Evolutionary conservation across 2,797 vertebrate genomes (phyloP).

Genomic region (Acanthurus tractus): DNA sequence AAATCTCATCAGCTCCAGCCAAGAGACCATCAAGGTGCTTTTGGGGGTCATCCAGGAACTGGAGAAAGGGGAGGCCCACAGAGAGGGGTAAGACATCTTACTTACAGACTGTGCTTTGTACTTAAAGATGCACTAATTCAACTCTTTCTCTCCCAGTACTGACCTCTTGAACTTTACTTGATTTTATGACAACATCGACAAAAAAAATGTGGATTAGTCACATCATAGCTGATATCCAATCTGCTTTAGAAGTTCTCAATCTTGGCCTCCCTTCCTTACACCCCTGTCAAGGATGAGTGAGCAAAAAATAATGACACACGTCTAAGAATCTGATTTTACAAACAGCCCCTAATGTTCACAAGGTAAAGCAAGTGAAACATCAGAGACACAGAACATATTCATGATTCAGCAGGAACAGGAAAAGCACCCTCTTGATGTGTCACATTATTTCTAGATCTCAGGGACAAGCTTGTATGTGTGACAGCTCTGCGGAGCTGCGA

Average conservation of each 20-base stretch:
- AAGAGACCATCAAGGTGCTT: slow-evolving; percentile 99
- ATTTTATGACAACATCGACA: not conserved
- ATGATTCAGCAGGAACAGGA: slow-evolving; percentile 37
- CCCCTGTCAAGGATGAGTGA: not conserved
- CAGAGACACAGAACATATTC: slow-evolving; percentile 12
- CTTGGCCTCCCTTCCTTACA: not conserved
- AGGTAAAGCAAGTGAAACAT: slow-evolving; percentile 11
- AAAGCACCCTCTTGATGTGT: slow-evolving; percentile 17
- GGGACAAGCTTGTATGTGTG: slow-evolving; percentile 10
- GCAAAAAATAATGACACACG: not conserved
- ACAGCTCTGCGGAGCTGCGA: slow-evolving; percentile 22
- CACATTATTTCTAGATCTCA: slow-evolving; percentile 23
- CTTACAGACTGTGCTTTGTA: slow-evolving; percentile 12
- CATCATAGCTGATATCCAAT: not conserved
- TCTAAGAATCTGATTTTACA: not conserved
- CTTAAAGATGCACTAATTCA: not conserved
- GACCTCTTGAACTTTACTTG: not conserved
- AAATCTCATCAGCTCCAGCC: slow-evolving; percentile 97
- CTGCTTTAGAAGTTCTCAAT: not conserved
- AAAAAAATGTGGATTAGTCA: not conserved
- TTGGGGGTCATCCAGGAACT: slow-evolving; percentile 98
- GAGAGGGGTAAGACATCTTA: slow-evolving; percentile 93
- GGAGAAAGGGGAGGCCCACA: slow-evolving; percentile 98
- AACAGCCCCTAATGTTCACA: not conserved
- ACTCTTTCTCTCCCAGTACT: not conserved